These are phyloP conservation scores for Natator depressus DNA, from an alignment of 2,113 vertebrate species.

Conservation along the genomic window DNA sequence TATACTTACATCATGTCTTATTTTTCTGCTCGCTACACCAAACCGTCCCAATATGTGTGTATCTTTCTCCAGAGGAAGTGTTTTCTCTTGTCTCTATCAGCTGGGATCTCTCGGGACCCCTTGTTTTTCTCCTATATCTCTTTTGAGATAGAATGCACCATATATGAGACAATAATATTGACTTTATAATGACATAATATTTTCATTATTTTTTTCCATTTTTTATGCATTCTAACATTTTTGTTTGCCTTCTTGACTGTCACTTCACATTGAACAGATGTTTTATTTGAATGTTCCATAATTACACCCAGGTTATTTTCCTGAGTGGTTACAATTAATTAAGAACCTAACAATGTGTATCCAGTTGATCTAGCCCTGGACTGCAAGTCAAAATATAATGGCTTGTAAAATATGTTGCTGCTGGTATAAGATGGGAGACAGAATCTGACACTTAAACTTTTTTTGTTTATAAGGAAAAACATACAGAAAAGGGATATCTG, in stretches of 20 bases:
- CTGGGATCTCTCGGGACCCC: not conserved
- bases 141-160: not conserved
- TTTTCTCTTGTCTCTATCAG: not conserved
- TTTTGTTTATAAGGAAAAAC: not conserved
- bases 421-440: not conserved
- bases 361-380: not conserved
- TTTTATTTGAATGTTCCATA: not conserved
- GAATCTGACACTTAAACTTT: not conserved
- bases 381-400: not conserved
- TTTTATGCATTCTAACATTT: not conserved
- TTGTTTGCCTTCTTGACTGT: not conserved
- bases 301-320: not conserved
- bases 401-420: not conserved
- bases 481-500: not conserved
- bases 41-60: not conserved
- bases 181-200: not conserved
- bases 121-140: not conserved
- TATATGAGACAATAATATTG: not conserved
- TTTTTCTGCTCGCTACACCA: not conserved
- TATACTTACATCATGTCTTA: not conserved
- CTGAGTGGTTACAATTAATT: not conserved
- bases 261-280: not conserved
- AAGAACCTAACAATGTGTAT: not conserved
- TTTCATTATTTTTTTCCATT: not conserved
- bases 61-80: not conserved